Base-by-base conservation (phyloP, 64 coral and sea anemone species). In the Hydrozoanthus tunicans region DNA sequence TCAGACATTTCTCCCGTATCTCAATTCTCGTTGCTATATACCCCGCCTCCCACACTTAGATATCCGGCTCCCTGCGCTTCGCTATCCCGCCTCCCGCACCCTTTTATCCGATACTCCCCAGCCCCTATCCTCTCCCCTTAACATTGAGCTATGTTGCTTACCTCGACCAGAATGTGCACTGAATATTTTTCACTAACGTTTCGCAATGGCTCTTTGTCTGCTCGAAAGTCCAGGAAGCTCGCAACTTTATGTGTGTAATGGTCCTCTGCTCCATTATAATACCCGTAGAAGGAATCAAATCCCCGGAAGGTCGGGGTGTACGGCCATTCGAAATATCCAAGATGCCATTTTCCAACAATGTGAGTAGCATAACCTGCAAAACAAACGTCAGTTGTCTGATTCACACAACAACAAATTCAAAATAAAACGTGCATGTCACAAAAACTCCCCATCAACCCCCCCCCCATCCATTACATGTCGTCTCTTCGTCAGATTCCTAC, bases 311-410 rank as follows among this genome's bases (percentile, higher is more conserved):
- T 66, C 17, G 64, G 64, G 64, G 64, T 66, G 64, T 66, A 66
- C 64, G 64, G 64, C 64, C 64, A 66, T 66, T 66, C 64, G 13
- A 66, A 66, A 66, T 3, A 66, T 17, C 64, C 64, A 66, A 66
- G 64, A 66, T 66, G 64, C 64, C 64, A 66, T 66, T 66, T 66
- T 66, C 64, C 64, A 17, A 66, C 64, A 66, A 66, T 66, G 64
- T 66, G 64, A 13, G 64, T 66, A 11, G 64, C 64, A 66, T 66
- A 66, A 5, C 64, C 64, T 66, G 12, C 3, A 11, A 66, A 66
- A 15, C 12, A 66, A 66, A 11, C 8, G 12, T 11, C 12, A 17
- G 3, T 65, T 15, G 63, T 5, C 0, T 15, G 17, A 4, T 65
- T 11, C 10, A 14, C 63, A 65, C 13, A 14, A 65, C 12, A 65